Conservation (phyloP, 2,113 vertebrate species). For the Petrocephalus zakoni region DNA sequence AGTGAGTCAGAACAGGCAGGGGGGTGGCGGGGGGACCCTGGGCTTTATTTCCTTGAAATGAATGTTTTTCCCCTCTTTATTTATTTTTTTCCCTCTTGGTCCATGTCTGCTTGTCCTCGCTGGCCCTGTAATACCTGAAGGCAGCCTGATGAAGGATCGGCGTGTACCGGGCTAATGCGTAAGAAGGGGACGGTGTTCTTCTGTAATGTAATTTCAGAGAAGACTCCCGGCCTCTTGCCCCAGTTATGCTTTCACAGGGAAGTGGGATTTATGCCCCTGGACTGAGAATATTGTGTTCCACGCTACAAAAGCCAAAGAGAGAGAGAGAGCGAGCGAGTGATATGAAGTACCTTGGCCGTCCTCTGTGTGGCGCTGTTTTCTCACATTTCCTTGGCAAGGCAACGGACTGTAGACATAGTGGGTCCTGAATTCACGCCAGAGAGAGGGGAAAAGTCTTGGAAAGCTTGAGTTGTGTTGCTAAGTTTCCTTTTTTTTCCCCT, state of each 20-base stretch:
- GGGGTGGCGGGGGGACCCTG: not conserved
- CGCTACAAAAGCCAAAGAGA: not conserved
- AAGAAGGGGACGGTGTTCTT: not conserved
- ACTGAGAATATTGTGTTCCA: slow-evolving; percentile 22
- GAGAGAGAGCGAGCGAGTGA: no score
- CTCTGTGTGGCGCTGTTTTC: slow-evolving; percentile 62
- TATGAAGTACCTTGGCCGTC: slow-evolving; percentile 30
- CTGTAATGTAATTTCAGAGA: not conserved
- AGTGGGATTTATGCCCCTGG: slow-evolving; percentile 29
- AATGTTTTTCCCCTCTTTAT: not conserved
- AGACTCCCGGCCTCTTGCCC: not conserved
- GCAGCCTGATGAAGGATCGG: not conserved
- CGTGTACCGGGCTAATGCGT: not conserved
- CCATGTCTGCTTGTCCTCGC: not conserved
- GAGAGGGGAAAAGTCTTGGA: slow-evolving; percentile 34
- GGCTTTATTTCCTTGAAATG: not conserved
- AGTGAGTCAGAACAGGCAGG: not conserved
- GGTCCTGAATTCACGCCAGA: slow-evolving; percentile 20
- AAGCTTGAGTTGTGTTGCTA: slow-evolving; percentile 45
- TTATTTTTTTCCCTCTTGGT: not conserved
- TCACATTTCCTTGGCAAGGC: slow-evolving; percentile 48
- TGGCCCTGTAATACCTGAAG: not conserved
- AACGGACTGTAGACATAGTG: slow-evolving; percentile 1
- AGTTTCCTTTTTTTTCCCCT: slow-evolving; percentile 42
- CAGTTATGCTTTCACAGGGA: not conserved